phyloP scores from a whole-genome alignment of 1,140 invertebrate genomes.

The Brachionus angularis region DNA sequence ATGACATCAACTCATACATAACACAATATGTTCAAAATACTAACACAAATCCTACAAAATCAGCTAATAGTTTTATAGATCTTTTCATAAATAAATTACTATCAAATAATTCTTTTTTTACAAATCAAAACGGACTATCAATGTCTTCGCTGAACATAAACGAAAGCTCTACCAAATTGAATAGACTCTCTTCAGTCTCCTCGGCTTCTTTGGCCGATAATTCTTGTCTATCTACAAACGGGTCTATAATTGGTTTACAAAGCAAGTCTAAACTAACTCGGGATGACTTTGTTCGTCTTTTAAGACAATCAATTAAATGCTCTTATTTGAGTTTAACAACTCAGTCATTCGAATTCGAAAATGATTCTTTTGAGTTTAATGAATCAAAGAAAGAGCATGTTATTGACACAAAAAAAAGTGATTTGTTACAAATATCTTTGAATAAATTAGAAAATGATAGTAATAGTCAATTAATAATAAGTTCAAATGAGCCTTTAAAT shows the following conservation, averaged over 20 bases:
- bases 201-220: not conserved
- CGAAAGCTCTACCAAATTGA: constrained; percentile 9
- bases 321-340: not conserved
- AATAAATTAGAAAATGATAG: not conserved
- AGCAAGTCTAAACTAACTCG: constrained; percentile 7
- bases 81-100: not conserved
- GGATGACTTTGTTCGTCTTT: constrained; percentile 3
- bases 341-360: too few relatives aligned
- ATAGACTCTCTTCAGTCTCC: constrained; percentile 7
- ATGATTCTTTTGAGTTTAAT: constrained; percentile 18
- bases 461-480: too few relatives aligned
- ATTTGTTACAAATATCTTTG: not conserved
- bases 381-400: not conserved
- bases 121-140: not conserved
- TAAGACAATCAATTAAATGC: constrained; percentile 8
- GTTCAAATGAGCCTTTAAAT: too few relatives aligned
- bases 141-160: not conserved
- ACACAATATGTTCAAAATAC: constrained; percentile 10
- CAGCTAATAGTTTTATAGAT: constrained; percentile 9
- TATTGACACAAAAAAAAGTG: constrained; percentile 35
- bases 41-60: not conserved
- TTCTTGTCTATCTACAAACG: not conserved
- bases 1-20: constrained; percentile 19
- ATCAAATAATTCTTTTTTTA: constrained; percentile 8
- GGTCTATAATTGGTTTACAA: not conserved